Base-by-base conservation (phyloP, 2,888 invertebrate species). In the Xestia rhomboidea region DNA sequence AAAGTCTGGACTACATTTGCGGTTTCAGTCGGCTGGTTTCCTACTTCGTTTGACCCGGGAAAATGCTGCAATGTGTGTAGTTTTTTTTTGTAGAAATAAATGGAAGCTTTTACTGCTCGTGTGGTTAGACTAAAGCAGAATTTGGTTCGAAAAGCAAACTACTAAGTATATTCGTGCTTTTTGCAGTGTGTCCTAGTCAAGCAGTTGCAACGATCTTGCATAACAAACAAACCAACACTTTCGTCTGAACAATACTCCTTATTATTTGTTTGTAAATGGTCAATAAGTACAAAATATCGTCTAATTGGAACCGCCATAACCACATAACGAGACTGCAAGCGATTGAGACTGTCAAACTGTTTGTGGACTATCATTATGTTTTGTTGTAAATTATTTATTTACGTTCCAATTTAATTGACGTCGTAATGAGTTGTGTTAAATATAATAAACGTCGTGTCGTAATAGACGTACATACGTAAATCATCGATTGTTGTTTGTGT, bases 341-440 rank as follows among this genome's bases (percentile, higher is more conserved):
- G 13, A 72, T 78, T 83, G 24, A 24, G n/a, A 18, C 60, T 71
- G 62, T 73, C 72, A 21, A 46, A 44, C 3, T 34, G 41, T 77
- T 74, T 67, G 41, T 66, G 38, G 44, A 63, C 57, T 63, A 54
- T 73, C 51, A 46, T 60, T 49, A 46, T 57, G 78, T 73, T 76
- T 70, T 69, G 72, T 74, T 82, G 54, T 68, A 74, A 85, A 83
- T 82, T 51, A 79, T 77, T 49, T 66, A 69, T 82, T 74, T 67
- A 77, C 72, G 73, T 77, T 38, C 41, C 6, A 21, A 27, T 71
- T 81, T 74, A 75, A 83, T 64, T 77, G 68, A 27, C 54, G 10
- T 49, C 7, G 51, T 76, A 68, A 71, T 77, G 57, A 68, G 64
- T 62, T 67, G 60, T 10, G 71, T 51, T 72, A 68, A 71, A 64